Percentiles rank a stretch among this genome's conserved stretches.
Conservation (phyloP, 2,888 invertebrate species). For the Leptinotarsa haldemani region DNA sequence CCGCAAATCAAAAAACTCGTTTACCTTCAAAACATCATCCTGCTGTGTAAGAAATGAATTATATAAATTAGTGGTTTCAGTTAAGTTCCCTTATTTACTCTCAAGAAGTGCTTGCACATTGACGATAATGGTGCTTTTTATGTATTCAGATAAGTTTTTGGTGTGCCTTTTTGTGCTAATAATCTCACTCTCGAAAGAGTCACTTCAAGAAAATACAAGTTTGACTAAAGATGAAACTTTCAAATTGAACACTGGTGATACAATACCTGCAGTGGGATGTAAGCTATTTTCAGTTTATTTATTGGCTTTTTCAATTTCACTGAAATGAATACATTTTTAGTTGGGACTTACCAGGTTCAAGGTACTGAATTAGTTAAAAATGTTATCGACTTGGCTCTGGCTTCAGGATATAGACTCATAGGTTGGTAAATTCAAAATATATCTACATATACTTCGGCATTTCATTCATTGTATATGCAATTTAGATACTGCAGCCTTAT, state of each 20-base stretch:
- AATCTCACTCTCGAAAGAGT: background rate
- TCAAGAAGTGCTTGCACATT: background rate
- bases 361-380: constrained; percentile 67
- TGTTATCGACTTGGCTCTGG: constrained; percentile 74
- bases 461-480: constrained; percentile 12
- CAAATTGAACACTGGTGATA: background rate
- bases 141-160: background rate
- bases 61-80: background rate
- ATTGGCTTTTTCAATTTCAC: too few species aligned
- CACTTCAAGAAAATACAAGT: background rate
- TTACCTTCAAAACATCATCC: background rate
- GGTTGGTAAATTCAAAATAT: constrained; percentile 66
- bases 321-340: constrained; percentile 58
- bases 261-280: background rate
- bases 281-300: background rate
- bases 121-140: background rate
- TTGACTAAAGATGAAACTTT: background rate
- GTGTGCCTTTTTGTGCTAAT: background rate
- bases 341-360: constrained; percentile 76
- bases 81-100: background rate
- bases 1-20: background rate
- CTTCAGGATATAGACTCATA: constrained; percentile 77
- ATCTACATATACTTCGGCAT: background rate
- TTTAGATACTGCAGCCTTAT: constrained; percentile 83
- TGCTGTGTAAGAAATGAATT: background rate